Evolutionary conservation across 2,888 invertebrate genomes (phyloP).

Genomic region (Lochmaea capreae): DNA sequence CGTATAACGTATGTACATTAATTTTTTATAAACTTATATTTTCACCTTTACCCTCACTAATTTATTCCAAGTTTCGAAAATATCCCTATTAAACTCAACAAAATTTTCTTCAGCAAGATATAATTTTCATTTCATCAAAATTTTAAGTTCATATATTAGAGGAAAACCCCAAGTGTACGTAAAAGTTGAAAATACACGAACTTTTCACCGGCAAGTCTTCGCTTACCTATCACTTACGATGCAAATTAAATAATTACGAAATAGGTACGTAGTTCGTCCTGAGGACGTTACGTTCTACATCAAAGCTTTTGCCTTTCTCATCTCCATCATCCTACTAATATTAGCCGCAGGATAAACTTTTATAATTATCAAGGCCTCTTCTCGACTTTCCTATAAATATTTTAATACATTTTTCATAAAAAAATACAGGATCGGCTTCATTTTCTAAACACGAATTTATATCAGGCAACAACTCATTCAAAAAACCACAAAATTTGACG

Average conservation of each 20-base stretch:
- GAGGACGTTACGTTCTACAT: slow-evolving; percentile 58
- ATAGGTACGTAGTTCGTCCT: slow-evolving; percentile 60
- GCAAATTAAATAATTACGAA: slow-evolving; percentile 66
- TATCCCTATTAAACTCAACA: background rate
- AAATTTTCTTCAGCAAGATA: background rate
- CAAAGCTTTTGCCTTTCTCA: slow-evolving; percentile 55
- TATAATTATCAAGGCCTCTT: slow-evolving; percentile 59
- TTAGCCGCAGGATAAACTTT: slow-evolving; percentile 58
- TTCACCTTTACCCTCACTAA: no score
- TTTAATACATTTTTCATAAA: slow-evolving; percentile 56
- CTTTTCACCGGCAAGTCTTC: slow-evolving; percentile 56
- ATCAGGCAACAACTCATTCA: background rate
- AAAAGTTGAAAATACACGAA: slow-evolving; percentile 51
- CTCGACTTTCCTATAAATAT: slow-evolving; percentile 60
- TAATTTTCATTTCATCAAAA: background rate
- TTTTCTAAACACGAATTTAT: background rate
- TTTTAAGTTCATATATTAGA: slow-evolving; percentile 18
- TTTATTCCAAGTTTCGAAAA: background rate
- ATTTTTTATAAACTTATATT: background rate
- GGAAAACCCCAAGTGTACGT: slow-evolving; percentile 35
- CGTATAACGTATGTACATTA: no score
- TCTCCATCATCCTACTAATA: slow-evolving; percentile 48
- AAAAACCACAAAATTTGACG: no score
- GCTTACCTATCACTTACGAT: slow-evolving; percentile 64
- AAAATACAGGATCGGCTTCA: background rate